These are phyloP conservation scores for Dendrolimus kikuchii DNA, from an alignment of 1,140 invertebrate genomes.

Conservation along the genomic window DNA sequence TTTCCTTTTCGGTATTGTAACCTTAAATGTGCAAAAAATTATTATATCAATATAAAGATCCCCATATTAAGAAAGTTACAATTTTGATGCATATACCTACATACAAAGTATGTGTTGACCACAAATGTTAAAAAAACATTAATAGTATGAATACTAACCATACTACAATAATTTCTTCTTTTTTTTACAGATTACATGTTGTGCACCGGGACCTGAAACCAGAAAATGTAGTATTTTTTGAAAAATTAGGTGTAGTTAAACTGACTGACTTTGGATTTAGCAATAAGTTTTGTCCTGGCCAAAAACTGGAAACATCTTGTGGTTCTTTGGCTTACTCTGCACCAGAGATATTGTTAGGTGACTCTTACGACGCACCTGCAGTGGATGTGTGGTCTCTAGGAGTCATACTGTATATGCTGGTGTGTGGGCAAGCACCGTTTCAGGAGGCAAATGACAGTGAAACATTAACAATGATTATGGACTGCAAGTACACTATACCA, in stretches of 20 bases:
- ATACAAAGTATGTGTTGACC: too few relatives aligned
- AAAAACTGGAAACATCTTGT: conserved; percentile 98
- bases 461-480: conserved; percentile 99
- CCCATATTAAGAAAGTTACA: too few relatives aligned
- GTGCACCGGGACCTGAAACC: conserved; percentile 98
- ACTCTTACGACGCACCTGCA: conserved; percentile 94
- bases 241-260: conserved; percentile 97
- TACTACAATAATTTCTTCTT: conserved; percentile 3
- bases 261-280: conserved; percentile 99
- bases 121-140: too few relatives aligned
- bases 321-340: conserved; percentile 99
- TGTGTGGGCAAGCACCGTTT: conserved; percentile 97
- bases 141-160: too few relatives aligned
- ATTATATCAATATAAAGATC: too few relatives aligned
- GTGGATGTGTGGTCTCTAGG: conserved; percentile 99
- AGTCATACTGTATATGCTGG: conserved; percentile 98
- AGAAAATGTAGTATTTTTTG: conserved; percentile 99
- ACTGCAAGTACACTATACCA: conserved; percentile 98
- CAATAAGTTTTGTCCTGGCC: conserved; percentile 96
- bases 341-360: conserved; percentile 98
- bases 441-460: conserved; percentile 99
- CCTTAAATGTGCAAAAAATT: too few relatives aligned
- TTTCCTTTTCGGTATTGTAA: too few relatives aligned
- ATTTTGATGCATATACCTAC: too few relatives aligned
- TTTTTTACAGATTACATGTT: conserved; percentile 77